A percentile compares a stretch with the other conserved stretches of the same genome.
These are phyloP conservation scores for Dasypolia templi DNA, from an alignment of 2,888 invertebrate species.

Conservation along the genomic window DNA sequence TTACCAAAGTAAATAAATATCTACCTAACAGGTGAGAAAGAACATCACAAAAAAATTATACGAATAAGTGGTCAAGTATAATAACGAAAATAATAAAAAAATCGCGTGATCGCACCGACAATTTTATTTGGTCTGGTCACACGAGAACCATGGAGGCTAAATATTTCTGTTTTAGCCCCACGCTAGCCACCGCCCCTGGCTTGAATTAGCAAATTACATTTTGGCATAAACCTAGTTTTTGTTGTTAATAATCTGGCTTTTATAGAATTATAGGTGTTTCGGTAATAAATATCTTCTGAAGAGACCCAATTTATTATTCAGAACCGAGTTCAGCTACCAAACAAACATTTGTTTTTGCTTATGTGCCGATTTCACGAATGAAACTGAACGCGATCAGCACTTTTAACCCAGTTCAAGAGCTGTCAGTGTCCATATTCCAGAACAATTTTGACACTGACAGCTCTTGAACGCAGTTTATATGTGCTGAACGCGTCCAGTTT, in stretches of 20 bases:
- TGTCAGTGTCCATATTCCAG: no score
- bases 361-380: no score
- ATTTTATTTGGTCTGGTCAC: conserved; percentile 58
- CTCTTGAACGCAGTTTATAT: no score
- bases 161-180: conserved; percentile 9
- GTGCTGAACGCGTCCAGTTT: no score
- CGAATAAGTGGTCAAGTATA: not conserved
- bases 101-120: conserved; percentile 44
- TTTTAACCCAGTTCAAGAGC: no score
- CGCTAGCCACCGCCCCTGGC: conserved; percentile 18
- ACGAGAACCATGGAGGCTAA: conserved; percentile 28
- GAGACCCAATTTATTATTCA: not conserved
- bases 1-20: not conserved
- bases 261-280: conserved; percentile 7
- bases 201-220: conserved; percentile 43
- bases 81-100: conserved; percentile 23
- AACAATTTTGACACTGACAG: no score
- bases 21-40: not conserved
- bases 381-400: no score
- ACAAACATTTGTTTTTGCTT: not conserved
- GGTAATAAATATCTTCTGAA: not conserved
- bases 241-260: conserved; percentile 24
- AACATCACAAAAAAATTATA: not conserved
- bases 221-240: conserved; percentile 44
- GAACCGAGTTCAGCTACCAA: not conserved